These are phyloP conservation scores for Haliclona indistincta DNA, from an alignment of 37 sponge, comb jelly and placozoan species.

Conservation along the genomic window DNA sequence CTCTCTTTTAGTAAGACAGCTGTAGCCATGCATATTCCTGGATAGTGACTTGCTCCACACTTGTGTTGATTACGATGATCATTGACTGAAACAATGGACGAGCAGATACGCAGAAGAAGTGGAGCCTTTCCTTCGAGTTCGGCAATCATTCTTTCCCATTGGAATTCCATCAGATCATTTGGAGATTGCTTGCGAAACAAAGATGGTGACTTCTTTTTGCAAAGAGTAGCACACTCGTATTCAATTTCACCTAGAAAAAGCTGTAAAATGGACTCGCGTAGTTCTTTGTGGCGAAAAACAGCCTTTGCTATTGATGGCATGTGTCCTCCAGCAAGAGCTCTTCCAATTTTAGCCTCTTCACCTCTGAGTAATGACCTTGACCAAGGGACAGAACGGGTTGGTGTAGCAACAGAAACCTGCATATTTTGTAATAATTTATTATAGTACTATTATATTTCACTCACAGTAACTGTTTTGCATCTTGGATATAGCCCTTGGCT, in stretches of 20 bases:
- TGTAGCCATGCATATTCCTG: conserved; percentile 14
- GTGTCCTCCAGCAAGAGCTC: conserved; percentile 21
- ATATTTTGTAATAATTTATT: too few relatives aligned
- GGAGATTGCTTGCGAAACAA: background rate
- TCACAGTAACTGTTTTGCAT: too few relatives aligned
- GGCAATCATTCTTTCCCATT: background rate
- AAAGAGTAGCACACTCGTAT: conserved; percentile 12
- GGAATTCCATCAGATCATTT: background rate
- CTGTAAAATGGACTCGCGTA: background rate
- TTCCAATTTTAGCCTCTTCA: background rate
- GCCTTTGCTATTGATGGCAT: background rate
- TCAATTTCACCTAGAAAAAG: background rate
- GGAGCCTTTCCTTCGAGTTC: conserved; percentile 6
- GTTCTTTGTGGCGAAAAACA: background rate
- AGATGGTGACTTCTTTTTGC: background rate
- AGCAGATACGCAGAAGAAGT: background rate
- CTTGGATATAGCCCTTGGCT: too few relatives aligned
- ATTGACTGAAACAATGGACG: background rate
- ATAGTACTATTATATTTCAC: too few relatives aligned
- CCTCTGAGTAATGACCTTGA: background rate
- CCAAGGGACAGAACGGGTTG: background rate
- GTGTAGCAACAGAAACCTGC: conserved; percentile 4
- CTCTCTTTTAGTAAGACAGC: conserved; percentile 8
- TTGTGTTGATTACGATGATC: conserved; percentile 12
- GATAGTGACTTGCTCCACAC: background rate